Base-by-base conservation (phyloP, 2,113 vertebrate species). In the Columba janthina region DNA sequence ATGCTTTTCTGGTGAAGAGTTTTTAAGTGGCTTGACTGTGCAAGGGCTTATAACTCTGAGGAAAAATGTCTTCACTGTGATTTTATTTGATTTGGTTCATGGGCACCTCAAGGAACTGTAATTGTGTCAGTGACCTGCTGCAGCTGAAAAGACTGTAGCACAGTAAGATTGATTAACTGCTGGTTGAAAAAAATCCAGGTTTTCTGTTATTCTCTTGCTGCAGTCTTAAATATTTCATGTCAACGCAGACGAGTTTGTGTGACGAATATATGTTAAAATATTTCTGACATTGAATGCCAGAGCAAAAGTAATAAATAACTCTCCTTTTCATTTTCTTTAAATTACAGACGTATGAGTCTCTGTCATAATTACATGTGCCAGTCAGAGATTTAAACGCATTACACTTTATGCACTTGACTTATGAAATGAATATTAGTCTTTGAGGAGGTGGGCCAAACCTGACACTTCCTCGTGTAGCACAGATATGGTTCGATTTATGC, bases 261-360 rank as follows among this genome's bases (percentile, higher is more conserved):
- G 86, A 95, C 73, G 20, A 94, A 94, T 92, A 70, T 88, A 75
- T 87, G 87, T 88, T 97, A 95, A 97, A 96, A 93, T 95, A 97
- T 94, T 92, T 95, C 90, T 90, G 92, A 96, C 86, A 90, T 71
- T 88, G 86, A 94, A 70, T 97, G 94, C 73, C 24, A 82, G 94
- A 97, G 86, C 69, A 95, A 88, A 96, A 96, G 94, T 88, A 79
- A 90, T 96, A 97, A 98, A 97, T 94, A 80, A 92, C 88, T 89
- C 84, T 97, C 94, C 96, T 94, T 97, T 96, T 91, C 94, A 95
- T 96, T 98, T 96, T 97, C 91, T 96, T 97, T 94, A 97, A 96
- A 97, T 97, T 97, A 85, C 87, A 88, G 97, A 88, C 44, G 46
- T 97, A 88, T 95, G 96, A 97, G 96, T 85, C 85, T 88, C 74